Conservation (phyloP, 2,113 vertebrate genomes). For the Ceuthmochares aereus region DNA sequence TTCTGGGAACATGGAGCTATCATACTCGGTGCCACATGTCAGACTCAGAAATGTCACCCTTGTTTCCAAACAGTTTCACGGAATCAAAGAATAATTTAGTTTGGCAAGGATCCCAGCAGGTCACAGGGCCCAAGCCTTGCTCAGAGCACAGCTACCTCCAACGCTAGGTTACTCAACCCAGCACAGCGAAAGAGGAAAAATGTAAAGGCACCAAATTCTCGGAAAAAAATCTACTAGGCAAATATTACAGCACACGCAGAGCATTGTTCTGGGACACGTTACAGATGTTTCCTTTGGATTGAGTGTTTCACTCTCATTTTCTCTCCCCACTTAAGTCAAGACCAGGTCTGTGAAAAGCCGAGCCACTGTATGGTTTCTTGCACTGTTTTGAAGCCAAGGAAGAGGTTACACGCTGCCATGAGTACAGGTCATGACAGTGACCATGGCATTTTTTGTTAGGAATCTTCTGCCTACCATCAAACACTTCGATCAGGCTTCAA, state of each 20-base stretch:
- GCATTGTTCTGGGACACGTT: background rate
- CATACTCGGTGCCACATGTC: background rate
- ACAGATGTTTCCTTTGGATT: background rate
- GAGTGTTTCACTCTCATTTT: background rate
- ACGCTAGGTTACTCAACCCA: background rate
- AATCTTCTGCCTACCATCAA: background rate
- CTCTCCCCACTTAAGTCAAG: background rate
- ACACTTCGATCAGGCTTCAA: background rate
- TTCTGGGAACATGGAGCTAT: background rate
- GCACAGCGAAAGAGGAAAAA: background rate
- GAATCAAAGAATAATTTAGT: conserved; percentile 41
- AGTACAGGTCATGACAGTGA: background rate
- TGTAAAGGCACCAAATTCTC: background rate
- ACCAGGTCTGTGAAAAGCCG: background rate
- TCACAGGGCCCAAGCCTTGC: background rate
- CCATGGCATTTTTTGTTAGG: background rate
- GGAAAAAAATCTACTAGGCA: background rate
- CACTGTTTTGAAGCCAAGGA: background rate
- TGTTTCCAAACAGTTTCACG: conserved; percentile 47
- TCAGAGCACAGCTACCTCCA: background rate
- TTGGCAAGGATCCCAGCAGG: conserved; percentile 41
- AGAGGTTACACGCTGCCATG: background rate
- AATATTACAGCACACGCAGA: background rate
- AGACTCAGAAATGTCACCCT: background rate
- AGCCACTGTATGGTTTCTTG: background rate